Conservation (phyloP, 2,888 invertebrate genomes). For the Balanococcus diminutus region DNA sequence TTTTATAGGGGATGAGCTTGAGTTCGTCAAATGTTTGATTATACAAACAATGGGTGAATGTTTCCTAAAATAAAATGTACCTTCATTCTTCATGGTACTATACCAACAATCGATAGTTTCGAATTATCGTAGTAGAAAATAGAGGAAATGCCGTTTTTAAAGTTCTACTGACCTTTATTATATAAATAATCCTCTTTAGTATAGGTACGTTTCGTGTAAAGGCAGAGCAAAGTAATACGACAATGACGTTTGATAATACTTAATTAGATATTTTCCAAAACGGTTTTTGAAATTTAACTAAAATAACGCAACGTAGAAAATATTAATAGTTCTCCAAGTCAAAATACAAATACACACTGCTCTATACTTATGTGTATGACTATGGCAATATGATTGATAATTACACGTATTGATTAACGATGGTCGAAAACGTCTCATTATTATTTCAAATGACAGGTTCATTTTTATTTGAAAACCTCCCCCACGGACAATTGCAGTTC, state of each 20-base stretch:
- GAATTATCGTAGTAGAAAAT: not conserved
- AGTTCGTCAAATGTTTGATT: constrained; percentile 3
- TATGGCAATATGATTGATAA: not conserved
- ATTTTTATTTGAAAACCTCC: no score
- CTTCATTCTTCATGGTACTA: not conserved
- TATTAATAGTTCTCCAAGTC: not conserved
- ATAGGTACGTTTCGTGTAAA: constrained; percentile 1
- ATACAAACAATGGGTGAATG: not conserved
- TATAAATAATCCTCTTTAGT: not conserved
- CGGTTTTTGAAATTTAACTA: not conserved
- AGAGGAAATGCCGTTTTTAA: constrained; percentile 1
- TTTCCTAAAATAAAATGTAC: constrained; percentile 10
- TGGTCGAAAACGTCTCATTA: not conserved
- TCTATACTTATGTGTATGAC: no score
- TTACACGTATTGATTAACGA: not conserved
- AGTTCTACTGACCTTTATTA: not conserved
- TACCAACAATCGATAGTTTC: constrained; percentile 7
- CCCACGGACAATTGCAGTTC: no score
- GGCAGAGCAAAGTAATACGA: not conserved
- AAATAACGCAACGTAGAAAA: no score
- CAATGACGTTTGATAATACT: not conserved
- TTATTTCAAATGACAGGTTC: no score
- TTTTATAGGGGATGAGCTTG: constrained; percentile 22
- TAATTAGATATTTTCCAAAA: not conserved
- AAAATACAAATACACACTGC: no score